phyloP scores from a whole-genome alignment of 1,140 invertebrate genomes.

The Drosophila nebulosa region DNA sequence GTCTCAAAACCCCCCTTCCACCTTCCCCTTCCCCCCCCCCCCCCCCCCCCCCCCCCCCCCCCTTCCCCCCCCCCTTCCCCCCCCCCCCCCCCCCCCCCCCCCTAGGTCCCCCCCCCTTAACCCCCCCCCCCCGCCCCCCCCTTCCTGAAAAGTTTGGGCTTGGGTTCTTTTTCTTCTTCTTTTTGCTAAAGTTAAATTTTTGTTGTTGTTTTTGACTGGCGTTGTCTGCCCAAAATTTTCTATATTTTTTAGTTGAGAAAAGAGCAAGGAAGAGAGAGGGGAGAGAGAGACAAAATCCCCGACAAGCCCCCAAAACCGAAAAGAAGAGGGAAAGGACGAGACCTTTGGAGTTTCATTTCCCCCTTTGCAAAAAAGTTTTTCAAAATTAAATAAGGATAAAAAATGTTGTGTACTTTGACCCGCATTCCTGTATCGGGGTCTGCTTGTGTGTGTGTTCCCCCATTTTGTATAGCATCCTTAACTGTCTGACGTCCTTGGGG shows the following conservation, averaged over 20 bases:
- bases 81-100: too few relatives aligned
- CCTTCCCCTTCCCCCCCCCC: too few relatives aligned
- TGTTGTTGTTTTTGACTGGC: conserved; percentile 50
- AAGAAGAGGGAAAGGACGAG: conserved; percentile 11
- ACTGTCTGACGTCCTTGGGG: conserved; percentile 31
- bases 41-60: too few relatives aligned
- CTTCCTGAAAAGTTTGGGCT: neutral
- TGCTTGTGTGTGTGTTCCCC: conserved; percentile 26
- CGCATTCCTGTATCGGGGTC: conserved; percentile 29
- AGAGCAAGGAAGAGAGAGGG: conserved; percentile 8
- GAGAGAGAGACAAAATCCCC: neutral
- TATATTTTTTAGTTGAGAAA: conserved; percentile 77
- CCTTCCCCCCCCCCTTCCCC: too few relatives aligned
- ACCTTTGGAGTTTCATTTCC: conserved; percentile 70
- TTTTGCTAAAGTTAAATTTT: conserved; percentile 20
- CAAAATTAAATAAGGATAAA: conserved; percentile 80
- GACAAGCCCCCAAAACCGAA: neutral
- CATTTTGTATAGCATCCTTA: conserved; percentile 23
- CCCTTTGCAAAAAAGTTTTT: conserved; percentile 80
- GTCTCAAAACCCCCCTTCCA: too few relatives aligned
- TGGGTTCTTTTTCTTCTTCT: neutral
- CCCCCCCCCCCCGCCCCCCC: neutral
- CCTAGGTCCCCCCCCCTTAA: conserved; percentile 47
- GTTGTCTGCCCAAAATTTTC: conserved; percentile 79
- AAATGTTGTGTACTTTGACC: conserved; percentile 73